phyloP scores from a whole-genome alignment of 2,113 vertebrate species.

The Junco hyemalis region DNA sequence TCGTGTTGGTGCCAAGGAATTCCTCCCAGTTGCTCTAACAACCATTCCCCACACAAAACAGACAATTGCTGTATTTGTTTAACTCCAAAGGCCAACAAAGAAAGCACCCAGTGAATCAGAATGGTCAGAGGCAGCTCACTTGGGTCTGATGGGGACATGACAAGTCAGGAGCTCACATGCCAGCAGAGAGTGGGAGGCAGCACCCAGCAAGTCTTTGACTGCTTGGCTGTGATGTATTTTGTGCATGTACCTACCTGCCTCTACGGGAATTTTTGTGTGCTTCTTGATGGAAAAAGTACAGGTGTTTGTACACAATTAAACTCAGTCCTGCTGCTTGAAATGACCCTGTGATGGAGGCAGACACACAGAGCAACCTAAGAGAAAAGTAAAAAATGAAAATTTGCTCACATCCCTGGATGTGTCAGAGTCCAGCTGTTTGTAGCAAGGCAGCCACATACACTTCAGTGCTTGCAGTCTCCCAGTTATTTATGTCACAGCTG shows the following conservation, averaged over 20 bases:
- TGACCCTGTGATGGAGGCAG: not conserved
- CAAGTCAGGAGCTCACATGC: not conserved
- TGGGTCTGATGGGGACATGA: not conserved
- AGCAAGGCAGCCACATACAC: not conserved
- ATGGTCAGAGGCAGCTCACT: not conserved
- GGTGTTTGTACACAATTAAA: not conserved
- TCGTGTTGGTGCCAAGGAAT: conserved; percentile 25
- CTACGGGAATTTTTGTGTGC: not conserved
- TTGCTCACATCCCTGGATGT: not conserved
- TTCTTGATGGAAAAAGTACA: not conserved
- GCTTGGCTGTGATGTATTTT: not conserved
- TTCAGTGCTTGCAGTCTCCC: not conserved
- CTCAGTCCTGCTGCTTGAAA: not conserved
- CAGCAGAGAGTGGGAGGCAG: not conserved
- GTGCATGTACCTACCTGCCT: not conserved
- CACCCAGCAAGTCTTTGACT: not conserved
- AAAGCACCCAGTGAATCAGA: not conserved
- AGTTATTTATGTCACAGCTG: not conserved
- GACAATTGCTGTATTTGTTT: not conserved
- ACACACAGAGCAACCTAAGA: not conserved
- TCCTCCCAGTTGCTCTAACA: not conserved
- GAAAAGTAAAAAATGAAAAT: not conserved
- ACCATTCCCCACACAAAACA: not conserved
- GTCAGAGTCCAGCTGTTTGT: not conserved
- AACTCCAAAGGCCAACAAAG: not conserved